These are phyloP conservation scores for Xenentodon cancila DNA, from an alignment of 2,797 vertebrate species.

Conservation along the genomic window DNA sequence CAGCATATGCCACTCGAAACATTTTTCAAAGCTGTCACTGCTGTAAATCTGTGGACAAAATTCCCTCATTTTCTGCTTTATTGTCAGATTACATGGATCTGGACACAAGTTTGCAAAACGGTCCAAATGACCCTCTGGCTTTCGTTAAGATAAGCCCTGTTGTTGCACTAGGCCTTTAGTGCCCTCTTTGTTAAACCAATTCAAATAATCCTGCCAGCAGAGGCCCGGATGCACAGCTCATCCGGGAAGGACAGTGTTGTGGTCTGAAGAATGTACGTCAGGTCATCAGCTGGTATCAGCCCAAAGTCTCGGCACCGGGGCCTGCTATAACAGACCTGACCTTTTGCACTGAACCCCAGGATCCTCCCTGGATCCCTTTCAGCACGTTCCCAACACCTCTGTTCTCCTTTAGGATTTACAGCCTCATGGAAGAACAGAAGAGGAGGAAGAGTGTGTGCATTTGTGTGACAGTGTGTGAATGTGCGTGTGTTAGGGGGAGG, in stretches of 20 bases:
- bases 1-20: slow-evolving; percentile 77
- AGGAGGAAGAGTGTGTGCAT: slow-evolving; percentile 28
- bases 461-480: slow-evolving; percentile 12
- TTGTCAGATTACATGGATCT: slow-evolving; percentile 74
- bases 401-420: slow-evolving; percentile 83
- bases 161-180: slow-evolving; percentile 42
- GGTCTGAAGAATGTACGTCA: slow-evolving; percentile 49
- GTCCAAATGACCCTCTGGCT: slow-evolving; percentile 65
- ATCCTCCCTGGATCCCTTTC: slow-evolving; percentile 79
- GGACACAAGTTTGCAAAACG: slow-evolving; percentile 58
- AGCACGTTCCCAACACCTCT: slow-evolving; percentile 79
- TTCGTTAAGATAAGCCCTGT: slow-evolving; percentile 59
- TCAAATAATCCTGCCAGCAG: slow-evolving; percentile 56
- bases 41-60: slow-evolving; percentile 34
- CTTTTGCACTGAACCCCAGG: slow-evolving; percentile 75
- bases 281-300: slow-evolving; percentile 68
- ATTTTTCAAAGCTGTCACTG: slow-evolving; percentile 64
- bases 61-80: slow-evolving; percentile 62
- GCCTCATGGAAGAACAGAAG: slow-evolving; percentile 57
- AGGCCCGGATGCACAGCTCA: slow-evolving; percentile 28
- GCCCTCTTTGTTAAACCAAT: slow-evolving; percentile 47
- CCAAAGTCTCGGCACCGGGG: slow-evolving; percentile 56
- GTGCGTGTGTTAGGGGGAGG: slow-evolving; percentile 22
- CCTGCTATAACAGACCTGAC: slow-evolving; percentile 75
- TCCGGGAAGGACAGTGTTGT: slow-evolving; percentile 39